Base-by-base conservation (phyloP, 1,140 invertebrate species). In the Conopomorpha cramerella region DNA sequence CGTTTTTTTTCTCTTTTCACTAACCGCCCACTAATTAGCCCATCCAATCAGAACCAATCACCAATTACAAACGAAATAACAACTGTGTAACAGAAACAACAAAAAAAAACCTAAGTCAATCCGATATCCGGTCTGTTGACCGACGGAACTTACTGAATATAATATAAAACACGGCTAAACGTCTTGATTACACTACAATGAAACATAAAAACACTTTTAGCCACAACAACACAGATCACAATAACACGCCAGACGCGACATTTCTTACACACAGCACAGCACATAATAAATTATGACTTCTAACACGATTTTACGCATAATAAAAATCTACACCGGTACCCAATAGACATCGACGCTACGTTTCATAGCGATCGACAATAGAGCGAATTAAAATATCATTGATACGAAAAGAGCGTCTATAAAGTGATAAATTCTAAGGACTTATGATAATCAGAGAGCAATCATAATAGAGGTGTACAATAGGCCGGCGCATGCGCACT, bases 141-240 rank as follows among this genome's bases (percentile, higher is more conserved):
- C 59, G 46, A 65, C 13, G 63, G 62, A 54, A 55, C 49, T 43
- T 54, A 58, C n/a, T n/a, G n/a, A n/a, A n/a, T n/a, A n/a, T n/a
- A n/a, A n/a, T n/a, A n/a, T 58, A 62, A 57, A 57, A 57, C 38
- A 52, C 46, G 45, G 39, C 43, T 50, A 54, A 58, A 62, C 43
- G 39, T 55, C 55, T 65, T 66, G 57, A 71, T 71, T 68, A 63
- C 43, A 49, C 36, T 52, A 64, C 55, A 64, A 62, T 60, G 50
- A 62, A 49, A 57, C 33, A 34, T 60, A 56, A 61, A 61, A 66
- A 68, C 50, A 39, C 45, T 63, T 65, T 60, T 41, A 59, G 44
- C 19, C 4, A 4, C 19, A 6, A 23, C 42, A 43, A 43, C 47
- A 47, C n/a, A n/a, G n/a, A n/a, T n/a, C n/a, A n/a, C n/a, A n/a